Base-by-base conservation (phyloP, 2,113 vertebrate species). In the Rostratula benghalensis region DNA sequence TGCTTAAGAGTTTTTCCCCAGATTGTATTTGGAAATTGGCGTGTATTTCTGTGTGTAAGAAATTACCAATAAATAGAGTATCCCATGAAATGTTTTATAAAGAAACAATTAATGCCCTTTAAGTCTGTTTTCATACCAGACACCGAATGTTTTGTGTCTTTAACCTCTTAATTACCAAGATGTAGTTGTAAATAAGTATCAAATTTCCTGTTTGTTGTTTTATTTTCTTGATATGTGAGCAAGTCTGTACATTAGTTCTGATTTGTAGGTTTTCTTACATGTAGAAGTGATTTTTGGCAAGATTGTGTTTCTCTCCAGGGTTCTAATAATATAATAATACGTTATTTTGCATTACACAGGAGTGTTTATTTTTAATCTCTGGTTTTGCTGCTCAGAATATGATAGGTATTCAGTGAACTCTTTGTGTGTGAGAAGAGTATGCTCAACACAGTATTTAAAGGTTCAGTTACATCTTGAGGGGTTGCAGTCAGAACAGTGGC, bases 151-250 rank as follows among this genome's bases (percentile, higher is more conserved):
- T 93, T 74, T 68, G 39, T 68, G 35, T 53, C 77, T 96, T 97
- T 96, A 94, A 85, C 89, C n/a, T 97, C 92, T 93, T 83, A 78
- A 61, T 80, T 94, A 43, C 82, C 54, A 70, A 64, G 27, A 77
- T 87, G 70, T 70, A 57, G 7, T 90, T 94, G 87, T 68, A 94
- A 95, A 82, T 78, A 82, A 73, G 7, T 90, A 86, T 70, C 46
- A 76, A 28, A 73, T 96, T 97, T 95, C 75, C 87, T 92, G 45
- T 57, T 96, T 95, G 46, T 37, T 22, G 10, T 89, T 88, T 71
- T 61, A 50, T 64, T 95, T 83, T 84, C 57, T 91, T 0, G 0
- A 14, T 46, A n/a, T 35, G 27, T 45, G 53, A 48, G 35, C 23
- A 83, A 89, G 59, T 87, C 76, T 87, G 17, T 43, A 25, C 27